Conservation (phyloP, 2,113 vertebrate genomes). For the Serinus canaria region DNA sequence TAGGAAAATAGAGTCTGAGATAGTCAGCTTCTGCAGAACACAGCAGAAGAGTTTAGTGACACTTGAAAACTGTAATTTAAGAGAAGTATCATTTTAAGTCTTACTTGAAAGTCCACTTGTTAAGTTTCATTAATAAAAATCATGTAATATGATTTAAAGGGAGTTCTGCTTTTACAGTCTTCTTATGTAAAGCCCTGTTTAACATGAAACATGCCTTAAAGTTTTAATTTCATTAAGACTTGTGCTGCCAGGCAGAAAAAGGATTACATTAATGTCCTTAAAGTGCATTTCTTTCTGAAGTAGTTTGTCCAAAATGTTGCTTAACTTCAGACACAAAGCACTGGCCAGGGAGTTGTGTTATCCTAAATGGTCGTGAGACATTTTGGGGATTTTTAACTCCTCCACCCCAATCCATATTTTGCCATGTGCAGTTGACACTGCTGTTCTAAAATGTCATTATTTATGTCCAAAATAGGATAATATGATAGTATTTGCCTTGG, state of each 20-base stretch:
- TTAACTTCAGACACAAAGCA: neutral
- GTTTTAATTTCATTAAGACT: conserved; percentile 20
- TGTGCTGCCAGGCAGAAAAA: neutral
- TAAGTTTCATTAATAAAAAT: neutral
- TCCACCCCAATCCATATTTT: neutral
- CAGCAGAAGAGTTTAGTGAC: neutral
- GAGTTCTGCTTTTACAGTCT: neutral
- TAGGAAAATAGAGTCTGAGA: neutral
- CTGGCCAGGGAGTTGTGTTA: neutral
- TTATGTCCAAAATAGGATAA: neutral
- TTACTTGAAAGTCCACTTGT: neutral
- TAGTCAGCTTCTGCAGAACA: neutral
- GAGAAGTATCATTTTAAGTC: neutral
- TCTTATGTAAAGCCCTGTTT: neutral
- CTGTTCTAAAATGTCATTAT: neutral
- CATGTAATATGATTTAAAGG: neutral
- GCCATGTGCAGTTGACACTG: neutral
- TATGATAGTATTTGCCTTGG: neutral
- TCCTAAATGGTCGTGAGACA: neutral
- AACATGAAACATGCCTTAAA: conserved; percentile 1
- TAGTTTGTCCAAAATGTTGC: neutral
- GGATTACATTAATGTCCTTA: neutral
- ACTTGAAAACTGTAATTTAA: neutral
- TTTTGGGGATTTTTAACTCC: neutral
- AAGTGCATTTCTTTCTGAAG: neutral